These are phyloP conservation scores for Drosophila ochracea DNA, from an alignment of 2,888 invertebrate species.

Conservation along the genomic window DNA sequence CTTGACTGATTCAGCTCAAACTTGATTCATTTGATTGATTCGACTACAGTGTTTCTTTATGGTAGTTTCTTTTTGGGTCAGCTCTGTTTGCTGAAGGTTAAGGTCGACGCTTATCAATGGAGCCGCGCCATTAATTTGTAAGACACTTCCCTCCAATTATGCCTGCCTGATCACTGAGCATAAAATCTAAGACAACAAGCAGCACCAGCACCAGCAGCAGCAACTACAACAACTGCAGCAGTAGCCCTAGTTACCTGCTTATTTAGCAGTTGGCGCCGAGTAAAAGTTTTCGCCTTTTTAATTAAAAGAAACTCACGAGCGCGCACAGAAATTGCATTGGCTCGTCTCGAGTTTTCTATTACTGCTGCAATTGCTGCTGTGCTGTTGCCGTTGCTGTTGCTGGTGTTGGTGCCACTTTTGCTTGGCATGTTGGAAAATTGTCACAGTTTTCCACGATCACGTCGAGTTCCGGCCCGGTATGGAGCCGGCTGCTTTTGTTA, in stretches of 20 bases:
- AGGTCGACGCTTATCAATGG: conserved; percentile 53
- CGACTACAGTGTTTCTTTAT: background rate
- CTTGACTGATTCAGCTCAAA: conserved; percentile 24
- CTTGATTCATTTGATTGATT: conserved; percentile 13
- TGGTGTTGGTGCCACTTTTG: conserved; percentile 28
- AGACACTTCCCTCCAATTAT: conserved; percentile 60
- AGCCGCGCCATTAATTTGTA: conserved; percentile 60
- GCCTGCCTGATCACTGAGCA: conserved; percentile 71
- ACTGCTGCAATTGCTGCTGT: conserved; percentile 23
- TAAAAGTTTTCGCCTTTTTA: conserved; percentile 78
- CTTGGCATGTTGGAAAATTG: conserved; percentile 55
- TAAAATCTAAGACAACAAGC: conserved; percentile 74
- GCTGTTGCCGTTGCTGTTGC: conserved; percentile 14
- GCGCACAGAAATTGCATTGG: conserved; percentile 47
- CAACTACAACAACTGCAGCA: conserved; percentile 19
- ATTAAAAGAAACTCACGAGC: conserved; percentile 78
- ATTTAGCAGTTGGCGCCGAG: conserved; percentile 66
- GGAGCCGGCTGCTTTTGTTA: conserved; percentile 67
- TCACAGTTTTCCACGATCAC: conserved; percentile 62
- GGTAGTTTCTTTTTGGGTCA: conserved; percentile 14
- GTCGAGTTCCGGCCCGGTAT: conserved; percentile 55
- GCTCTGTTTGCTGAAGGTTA: conserved; percentile 47
- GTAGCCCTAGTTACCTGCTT: conserved; percentile 77
- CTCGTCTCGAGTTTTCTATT: conserved; percentile 50
- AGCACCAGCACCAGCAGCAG: conserved; percentile 17